A percentile compares a stretch with the other conserved stretches of the same genome.
phyloP scores from a whole-genome alignment of 2,797 vertebrate species.

The Crossoptilon crossoptilon region DNA sequence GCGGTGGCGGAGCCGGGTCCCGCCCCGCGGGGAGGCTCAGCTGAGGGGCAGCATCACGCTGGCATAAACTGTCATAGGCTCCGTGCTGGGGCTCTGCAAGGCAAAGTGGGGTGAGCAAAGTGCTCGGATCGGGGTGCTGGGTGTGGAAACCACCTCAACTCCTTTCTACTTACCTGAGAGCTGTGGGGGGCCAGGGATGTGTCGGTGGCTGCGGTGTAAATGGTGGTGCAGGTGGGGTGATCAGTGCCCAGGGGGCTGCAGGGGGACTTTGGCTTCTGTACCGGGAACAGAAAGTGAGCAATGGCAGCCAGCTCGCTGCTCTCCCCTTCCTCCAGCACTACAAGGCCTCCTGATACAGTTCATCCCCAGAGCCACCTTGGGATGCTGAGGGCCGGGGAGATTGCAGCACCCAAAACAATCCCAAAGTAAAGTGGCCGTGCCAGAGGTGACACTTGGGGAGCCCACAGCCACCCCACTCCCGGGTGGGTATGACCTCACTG shows the following conservation, averaged over 20 bases:
- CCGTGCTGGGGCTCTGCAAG: fast-evolving
- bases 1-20: neutral
- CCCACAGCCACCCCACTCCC: neutral
- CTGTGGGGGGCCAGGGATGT: fast-evolving
- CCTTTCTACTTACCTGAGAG: neutral
- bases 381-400: neutral
- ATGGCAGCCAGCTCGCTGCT: fast-evolving
- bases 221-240: neutral
- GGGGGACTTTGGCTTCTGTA: neutral
- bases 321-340: neutral
- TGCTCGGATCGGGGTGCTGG: fast-evolving
- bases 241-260: fast-evolving
- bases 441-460: neutral
- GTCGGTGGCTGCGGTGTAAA: neutral
- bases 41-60: neutral
- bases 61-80: neutral
- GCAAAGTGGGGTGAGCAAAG: fast-evolving
- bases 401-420: neutral
- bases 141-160: neutral
- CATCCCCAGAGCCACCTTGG: neutral
- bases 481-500: too few species aligned
- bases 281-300: neutral
- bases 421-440: fast-evolving
- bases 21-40: neutral
- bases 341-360: fast-evolving